Evolutionary conservation across 2,113 vertebrate genomes (phyloP).

Genomic region (Pitta sordida): DNA sequence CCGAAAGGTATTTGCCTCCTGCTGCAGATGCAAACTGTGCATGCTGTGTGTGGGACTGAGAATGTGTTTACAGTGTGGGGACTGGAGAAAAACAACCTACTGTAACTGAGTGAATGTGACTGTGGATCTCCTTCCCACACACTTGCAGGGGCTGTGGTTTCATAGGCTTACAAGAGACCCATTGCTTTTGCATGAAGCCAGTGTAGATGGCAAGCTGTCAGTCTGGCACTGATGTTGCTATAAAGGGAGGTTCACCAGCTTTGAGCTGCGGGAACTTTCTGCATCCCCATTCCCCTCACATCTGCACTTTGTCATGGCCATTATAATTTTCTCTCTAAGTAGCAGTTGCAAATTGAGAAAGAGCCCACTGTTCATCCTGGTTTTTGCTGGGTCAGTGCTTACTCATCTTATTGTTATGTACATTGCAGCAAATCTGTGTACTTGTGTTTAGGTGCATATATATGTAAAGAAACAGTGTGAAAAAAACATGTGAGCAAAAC

Average conservation of each 20-base stretch:
- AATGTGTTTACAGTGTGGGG: background rate
- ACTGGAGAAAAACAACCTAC: background rate
- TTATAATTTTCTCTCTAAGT: background rate
- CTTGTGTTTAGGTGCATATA: background rate
- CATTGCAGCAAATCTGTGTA: background rate
- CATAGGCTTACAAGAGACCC: background rate
- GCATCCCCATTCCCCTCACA: background rate
- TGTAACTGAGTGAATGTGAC: background rate
- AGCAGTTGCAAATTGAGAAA: background rate
- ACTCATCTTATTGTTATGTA: background rate
- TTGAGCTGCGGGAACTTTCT: background rate
- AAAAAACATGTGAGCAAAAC: background rate
- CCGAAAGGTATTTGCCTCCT: background rate
- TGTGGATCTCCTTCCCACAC: background rate
- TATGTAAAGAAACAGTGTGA: background rate
- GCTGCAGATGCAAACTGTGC: background rate
- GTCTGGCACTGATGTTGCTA: background rate
- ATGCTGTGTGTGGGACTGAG: background rate
- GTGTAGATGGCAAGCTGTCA: background rate
- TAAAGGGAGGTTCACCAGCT: background rate
- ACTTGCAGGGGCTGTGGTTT: background rate
- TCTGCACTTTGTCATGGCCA: background rate
- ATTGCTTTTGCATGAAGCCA: background rate
- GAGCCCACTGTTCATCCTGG: background rate
- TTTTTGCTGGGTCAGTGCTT: background rate